Percentiles rank a stretch among this genome's conserved stretches.
Conservation (phyloP, 2,888 invertebrate genomes). For the Diadegma fenestrale region DNA sequence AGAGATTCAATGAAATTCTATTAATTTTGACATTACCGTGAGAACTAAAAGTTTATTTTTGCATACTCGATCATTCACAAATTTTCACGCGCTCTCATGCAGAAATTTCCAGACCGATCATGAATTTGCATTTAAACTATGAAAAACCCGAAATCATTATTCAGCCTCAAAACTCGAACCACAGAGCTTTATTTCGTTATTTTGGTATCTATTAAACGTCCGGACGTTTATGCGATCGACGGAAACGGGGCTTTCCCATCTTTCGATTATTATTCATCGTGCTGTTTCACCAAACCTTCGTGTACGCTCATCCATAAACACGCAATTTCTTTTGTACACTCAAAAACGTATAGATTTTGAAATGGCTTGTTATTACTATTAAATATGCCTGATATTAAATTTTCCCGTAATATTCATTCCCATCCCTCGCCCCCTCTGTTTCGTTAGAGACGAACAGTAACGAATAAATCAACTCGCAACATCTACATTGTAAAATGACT, state of each 20-base stretch:
- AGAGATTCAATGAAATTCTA: too few relatives aligned
- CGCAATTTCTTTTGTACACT: slow-evolving; percentile 45
- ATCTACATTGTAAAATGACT: too few relatives aligned
- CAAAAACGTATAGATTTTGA: slow-evolving; percentile 46
- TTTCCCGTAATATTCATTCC: slow-evolving; percentile 3
- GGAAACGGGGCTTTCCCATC: neutral
- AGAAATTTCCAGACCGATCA: neutral
- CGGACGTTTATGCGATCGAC: neutral
- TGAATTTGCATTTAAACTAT: neutral
- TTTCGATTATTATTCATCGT: slow-evolving; percentile 3
- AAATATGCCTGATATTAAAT: slow-evolving; percentile 45
- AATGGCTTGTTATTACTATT: slow-evolving; percentile 53
- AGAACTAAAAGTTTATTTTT: neutral
- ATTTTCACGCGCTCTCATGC: neutral
- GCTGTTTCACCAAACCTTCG: slow-evolving; percentile 23
- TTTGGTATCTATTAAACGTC: slow-evolving; percentile 10
- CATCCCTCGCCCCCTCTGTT: slow-evolving; percentile 6
- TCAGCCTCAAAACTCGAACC: neutral
- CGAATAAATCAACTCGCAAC: neutral
- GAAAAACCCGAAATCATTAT: neutral
- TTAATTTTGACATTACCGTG: neutral
- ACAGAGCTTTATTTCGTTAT: slow-evolving; percentile 12
- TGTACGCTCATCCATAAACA: slow-evolving; percentile 25
- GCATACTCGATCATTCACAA: neutral
- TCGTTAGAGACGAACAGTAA: neutral